These are phyloP conservation scores for Dipodomys stephensi DNA, from an alignment of 2,113 vertebrate species.

Conservation along the genomic window DNA sequence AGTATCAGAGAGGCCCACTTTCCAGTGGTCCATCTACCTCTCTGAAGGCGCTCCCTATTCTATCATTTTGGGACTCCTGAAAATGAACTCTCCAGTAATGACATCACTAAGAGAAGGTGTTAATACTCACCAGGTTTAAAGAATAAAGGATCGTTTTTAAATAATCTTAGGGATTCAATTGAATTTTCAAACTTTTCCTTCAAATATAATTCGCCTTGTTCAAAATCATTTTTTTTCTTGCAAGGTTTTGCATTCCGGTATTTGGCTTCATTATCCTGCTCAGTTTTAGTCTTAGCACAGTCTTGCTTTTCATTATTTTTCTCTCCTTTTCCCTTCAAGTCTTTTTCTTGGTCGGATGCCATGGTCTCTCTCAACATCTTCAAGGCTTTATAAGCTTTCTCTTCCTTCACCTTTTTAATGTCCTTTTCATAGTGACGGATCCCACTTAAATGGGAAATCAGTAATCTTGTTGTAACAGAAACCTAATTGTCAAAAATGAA, in stretches of 20 bases:
- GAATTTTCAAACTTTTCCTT: conserved; percentile 95
- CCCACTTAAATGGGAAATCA: conserved; percentile 97
- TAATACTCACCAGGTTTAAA: conserved; percentile 95
- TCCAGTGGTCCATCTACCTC: background rate
- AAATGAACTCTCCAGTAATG: conserved; percentile 29
- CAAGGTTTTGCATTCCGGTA: conserved; percentile 79
- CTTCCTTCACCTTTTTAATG: conserved; percentile 92
- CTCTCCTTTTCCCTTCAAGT: conserved; percentile 82
- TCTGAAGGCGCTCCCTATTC: background rate
- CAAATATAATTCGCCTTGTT: conserved; percentile 96
- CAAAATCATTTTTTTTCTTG: conserved; percentile 91
- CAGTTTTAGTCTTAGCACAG: conserved; percentile 76
- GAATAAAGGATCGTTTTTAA: conserved; percentile 97
- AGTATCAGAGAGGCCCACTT: background rate
- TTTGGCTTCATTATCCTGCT: conserved; percentile 81
- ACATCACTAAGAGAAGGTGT: conserved; percentile 53
- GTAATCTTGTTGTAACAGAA: conserved; percentile 92
- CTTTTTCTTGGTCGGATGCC: conserved; percentile 81
- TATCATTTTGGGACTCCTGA: conserved; percentile 33
- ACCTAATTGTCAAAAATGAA: conserved; percentile 87
- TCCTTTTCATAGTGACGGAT: conserved; percentile 99
- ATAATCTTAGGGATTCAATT: conserved; percentile 93
- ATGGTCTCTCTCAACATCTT: conserved; percentile 78
- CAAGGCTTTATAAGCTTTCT: conserved; percentile 90
- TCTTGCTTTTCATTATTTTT: conserved; percentile 80